A percentile compares a stretch with the other conserved stretches of the same genome.
phyloP scores from a whole-genome alignment of 2,888 invertebrate genomes.

The Tribolium freemani region DNA sequence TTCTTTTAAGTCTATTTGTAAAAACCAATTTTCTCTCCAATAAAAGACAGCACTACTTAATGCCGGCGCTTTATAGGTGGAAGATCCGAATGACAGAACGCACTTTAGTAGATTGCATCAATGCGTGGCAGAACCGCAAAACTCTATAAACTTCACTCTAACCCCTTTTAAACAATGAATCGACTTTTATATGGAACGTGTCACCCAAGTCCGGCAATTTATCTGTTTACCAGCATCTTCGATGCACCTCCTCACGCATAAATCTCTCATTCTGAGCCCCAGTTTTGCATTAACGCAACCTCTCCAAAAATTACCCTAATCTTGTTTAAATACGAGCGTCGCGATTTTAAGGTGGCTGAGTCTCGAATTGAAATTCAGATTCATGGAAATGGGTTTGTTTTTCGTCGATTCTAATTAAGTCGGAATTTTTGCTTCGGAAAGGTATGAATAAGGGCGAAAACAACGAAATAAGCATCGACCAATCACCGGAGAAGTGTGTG shows the following conservation, averaged over 20 bases:
- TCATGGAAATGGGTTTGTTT: conserved; percentile 1
- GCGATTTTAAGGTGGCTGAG: neutral
- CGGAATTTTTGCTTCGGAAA: neutral
- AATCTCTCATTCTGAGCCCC: neutral
- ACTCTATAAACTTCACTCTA: conserved; percentile 36
- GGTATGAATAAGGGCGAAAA: conserved; percentile 1
- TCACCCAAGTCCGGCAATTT: conserved; percentile 28
- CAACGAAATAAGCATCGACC: conserved; percentile 40
- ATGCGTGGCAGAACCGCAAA: conserved; percentile 45
- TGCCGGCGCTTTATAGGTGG: conserved; percentile 39
- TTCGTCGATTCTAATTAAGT: neutral
- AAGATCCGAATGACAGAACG: conserved; percentile 51
- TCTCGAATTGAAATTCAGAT: conserved; percentile 8
- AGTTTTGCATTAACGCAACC: neutral
- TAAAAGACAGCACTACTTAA: conserved; percentile 34
- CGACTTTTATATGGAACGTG: conserved; percentile 41
- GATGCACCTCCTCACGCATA: conserved; percentile 5
- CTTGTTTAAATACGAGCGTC: conserved; percentile 9
- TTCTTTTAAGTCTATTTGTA: conserved; percentile 9
- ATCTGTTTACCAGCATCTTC: conserved; percentile 24
- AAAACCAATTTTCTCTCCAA: neutral
- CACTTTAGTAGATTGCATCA: conserved; percentile 54
- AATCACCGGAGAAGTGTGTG: conserved; percentile 36
- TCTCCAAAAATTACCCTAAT: conserved; percentile 9
- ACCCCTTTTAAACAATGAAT: conserved; percentile 48